Percentiles rank a stretch among this genome's conserved stretches.
These are phyloP conservation scores for Hylaea fasciaria DNA, from an alignment of 2,888 invertebrate genomes.

Conservation along the genomic window DNA sequence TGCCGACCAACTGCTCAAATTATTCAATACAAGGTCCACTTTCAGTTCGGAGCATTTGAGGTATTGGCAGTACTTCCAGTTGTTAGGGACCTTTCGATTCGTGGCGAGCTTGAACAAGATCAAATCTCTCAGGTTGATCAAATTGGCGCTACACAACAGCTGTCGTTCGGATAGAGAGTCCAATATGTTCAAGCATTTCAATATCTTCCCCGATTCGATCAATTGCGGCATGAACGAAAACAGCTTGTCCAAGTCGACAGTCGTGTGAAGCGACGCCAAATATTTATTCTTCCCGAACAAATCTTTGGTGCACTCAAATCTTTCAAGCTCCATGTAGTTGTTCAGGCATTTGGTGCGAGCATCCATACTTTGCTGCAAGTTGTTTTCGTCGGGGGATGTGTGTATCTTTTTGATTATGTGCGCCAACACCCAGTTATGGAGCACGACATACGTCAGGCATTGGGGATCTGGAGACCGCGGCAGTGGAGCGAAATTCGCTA, in stretches of 20 bases:
- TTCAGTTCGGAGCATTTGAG: slow-evolving; percentile 81
- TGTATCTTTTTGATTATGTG: slow-evolving; percentile 88
- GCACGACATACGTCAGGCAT: slow-evolving; percentile 86
- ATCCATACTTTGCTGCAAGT: slow-evolving; percentile 80
- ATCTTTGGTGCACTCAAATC: slow-evolving; percentile 80
- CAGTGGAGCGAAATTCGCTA: slow-evolving; percentile 72
- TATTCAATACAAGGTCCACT: slow-evolving; percentile 80
- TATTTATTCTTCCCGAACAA: slow-evolving; percentile 85
- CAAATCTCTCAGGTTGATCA: slow-evolving; percentile 84
- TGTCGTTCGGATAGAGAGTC: slow-evolving; percentile 86
- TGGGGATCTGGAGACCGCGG: slow-evolving; percentile 79
- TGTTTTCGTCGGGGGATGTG: slow-evolving; percentile 78
- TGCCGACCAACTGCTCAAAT: slow-evolving; percentile 83
- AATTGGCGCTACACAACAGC: slow-evolving; percentile 76
- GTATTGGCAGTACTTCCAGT: slow-evolving; percentile 81
- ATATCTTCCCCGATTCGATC: slow-evolving; percentile 74
- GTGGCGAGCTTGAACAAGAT: slow-evolving; percentile 85
- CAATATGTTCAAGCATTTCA: slow-evolving; percentile 81
- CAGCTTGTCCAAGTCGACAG: slow-evolving; percentile 79
- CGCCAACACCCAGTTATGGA: slow-evolving; percentile 88
- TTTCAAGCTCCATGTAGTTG: slow-evolving; percentile 84
- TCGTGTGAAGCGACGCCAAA: slow-evolving; percentile 85
- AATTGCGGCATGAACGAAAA: slow-evolving; percentile 79
- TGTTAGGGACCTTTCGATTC: slow-evolving; percentile 73
- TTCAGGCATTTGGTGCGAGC: slow-evolving; percentile 85